These are phyloP conservation scores for Gymnocypris eckloni DNA, from an alignment of 2,797 vertebrate genomes.

Conservation along the genomic window DNA sequence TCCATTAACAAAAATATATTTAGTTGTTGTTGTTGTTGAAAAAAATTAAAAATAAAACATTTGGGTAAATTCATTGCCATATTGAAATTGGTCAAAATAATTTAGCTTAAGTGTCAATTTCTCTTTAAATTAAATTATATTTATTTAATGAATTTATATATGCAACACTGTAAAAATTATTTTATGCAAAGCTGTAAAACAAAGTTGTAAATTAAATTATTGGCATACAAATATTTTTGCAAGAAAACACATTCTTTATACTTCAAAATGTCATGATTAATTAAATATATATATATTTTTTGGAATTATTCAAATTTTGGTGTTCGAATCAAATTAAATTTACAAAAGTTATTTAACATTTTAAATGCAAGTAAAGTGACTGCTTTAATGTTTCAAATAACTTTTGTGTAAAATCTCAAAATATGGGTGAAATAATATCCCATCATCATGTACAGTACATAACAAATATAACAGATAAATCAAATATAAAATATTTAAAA, in stretches of 20 bases:
- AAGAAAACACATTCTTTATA: not conserved
- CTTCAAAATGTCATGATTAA: not conserved
- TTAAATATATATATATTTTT: not conserved
- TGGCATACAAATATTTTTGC: not conserved
- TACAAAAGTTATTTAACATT: not conserved
- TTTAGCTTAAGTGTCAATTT: not conserved
- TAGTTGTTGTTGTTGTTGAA: not conserved
- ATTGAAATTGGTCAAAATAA: not conserved
- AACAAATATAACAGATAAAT: no score
- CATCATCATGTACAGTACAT: not conserved
- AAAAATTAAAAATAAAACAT: not conserved
- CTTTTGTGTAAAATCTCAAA: not conserved
- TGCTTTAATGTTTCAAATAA: not conserved
- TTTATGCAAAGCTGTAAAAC: not conserved
- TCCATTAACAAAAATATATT: not conserved
- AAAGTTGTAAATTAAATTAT: not conserved
- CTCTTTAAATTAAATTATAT: not conserved
- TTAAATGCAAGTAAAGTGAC: not conserved
- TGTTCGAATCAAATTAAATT: not conserved
- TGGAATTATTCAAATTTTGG: not conserved
- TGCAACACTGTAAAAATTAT: not conserved
- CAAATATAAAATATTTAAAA: not conserved
- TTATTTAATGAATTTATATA: not conserved
- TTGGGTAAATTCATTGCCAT: not conserved
- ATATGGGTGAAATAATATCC: not conserved